Conservation (phyloP, 2,888 invertebrate species). For the Arge pagana region DNA sequence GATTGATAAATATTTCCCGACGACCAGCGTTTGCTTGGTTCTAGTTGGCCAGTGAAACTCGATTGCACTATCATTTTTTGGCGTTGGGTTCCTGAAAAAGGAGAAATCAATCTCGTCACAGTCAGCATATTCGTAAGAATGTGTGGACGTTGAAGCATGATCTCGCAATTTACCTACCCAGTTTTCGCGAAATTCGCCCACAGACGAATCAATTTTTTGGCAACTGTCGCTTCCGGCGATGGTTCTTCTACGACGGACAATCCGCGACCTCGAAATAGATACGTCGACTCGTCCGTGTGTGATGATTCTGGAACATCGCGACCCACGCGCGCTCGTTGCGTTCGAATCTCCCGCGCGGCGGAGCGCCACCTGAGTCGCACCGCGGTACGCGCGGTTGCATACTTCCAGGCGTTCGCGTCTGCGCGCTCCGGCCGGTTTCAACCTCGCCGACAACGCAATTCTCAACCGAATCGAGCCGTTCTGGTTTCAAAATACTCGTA, state of each 20-base stretch:
- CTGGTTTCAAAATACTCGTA: too few relatives aligned
- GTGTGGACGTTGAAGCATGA: not conserved
- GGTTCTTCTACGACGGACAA: constrained; percentile 2
- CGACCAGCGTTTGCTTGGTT: constrained; percentile 7
- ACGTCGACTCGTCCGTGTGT: constrained; percentile 24
- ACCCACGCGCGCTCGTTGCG: too few relatives aligned
- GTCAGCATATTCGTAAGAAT: too few relatives aligned
- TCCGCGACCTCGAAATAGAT: constrained; percentile 20
- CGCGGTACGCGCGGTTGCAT: too few relatives aligned
- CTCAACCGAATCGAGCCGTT: too few relatives aligned
- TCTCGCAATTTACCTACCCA: constrained; percentile 11
- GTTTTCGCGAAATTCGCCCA: constrained; percentile 22
- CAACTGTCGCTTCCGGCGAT: constrained; percentile 15
- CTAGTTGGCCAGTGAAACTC: constrained; percentile 15
- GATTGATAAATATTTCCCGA: constrained; percentile 7
- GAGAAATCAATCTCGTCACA: not conserved
- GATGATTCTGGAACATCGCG: constrained; percentile 9
- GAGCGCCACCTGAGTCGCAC: too few relatives aligned
- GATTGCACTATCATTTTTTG: not conserved
- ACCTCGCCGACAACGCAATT: too few relatives aligned
- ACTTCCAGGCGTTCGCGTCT: too few relatives aligned
- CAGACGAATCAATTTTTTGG: constrained; percentile 16
- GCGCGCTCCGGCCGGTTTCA: too few relatives aligned
- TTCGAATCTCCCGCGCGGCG: too few relatives aligned
- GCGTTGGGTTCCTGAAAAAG: constrained; percentile 20